A percentile compares a stretch with the other conserved stretches of the same genome.
Evolutionary conservation across 2,113 vertebrate genomes (phyloP).

Genomic region (Mastomys coucha): DNA sequence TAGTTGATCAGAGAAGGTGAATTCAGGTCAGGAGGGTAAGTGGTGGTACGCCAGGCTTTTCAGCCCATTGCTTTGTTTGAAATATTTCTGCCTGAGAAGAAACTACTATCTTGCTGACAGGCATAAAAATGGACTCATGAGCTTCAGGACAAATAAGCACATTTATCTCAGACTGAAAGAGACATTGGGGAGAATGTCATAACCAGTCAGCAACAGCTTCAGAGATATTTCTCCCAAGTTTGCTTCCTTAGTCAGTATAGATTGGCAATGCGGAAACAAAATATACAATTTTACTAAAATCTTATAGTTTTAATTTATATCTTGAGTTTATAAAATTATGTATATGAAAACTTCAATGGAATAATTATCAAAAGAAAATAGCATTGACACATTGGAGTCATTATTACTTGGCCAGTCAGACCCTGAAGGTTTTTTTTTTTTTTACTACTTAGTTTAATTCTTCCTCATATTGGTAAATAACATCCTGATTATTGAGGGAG

Average conservation of each 20-base stretch:
- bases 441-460: slow-evolving; percentile 29
- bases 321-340: slow-evolving; percentile 41
- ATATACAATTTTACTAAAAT: not conserved
- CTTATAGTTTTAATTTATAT: not conserved
- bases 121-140: not conserved
- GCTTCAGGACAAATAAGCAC: not conserved
- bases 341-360: not conserved
- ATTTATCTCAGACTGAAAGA: not conserved
- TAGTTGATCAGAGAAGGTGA: slow-evolving; percentile 1
- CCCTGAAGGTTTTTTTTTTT: not conserved
- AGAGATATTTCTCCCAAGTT: not conserved
- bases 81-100: not conserved
- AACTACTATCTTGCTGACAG: not conserved
- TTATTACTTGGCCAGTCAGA: slow-evolving; percentile 32
- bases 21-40: slow-evolving; percentile 40
- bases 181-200: not conserved
- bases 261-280: not conserved
- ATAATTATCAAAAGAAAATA: slow-evolving; percentile 19
- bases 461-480: slow-evolving; percentile 43
- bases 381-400: not conserved
- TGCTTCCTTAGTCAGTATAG: not conserved
- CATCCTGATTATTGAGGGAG: slow-evolving; percentile 12
- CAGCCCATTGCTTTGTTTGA: slow-evolving; percentile 40
- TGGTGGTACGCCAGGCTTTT: not conserved
- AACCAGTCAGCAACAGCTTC: slow-evolving; percentile 9